These are phyloP conservation scores for Marronus borbonicus DNA, from an alignment of 2,888 invertebrate genomes.

Conservation along the genomic window DNA sequence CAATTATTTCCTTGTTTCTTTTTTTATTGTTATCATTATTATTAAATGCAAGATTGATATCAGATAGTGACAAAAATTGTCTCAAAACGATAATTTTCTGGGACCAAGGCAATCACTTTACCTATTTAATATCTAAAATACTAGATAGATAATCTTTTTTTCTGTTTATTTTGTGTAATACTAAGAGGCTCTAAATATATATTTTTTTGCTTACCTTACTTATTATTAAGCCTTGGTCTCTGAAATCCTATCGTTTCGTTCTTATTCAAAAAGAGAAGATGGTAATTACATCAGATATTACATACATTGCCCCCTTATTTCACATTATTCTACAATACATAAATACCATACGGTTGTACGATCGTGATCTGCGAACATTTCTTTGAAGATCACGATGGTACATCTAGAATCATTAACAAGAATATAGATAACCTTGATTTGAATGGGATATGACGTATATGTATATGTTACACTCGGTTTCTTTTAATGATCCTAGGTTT, in stretches of 20 bases:
- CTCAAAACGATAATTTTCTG: not conserved
- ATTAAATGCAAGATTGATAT: conserved; percentile 29
- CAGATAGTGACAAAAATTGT: not conserved
- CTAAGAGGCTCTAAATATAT: conserved; percentile 19
- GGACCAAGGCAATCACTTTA: conserved; percentile 11
- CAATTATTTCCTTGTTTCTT: conserved; percentile 10
- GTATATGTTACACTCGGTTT: too few species aligned
- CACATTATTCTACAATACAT: not conserved
- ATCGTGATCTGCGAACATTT: too few species aligned
- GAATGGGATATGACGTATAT: too few species aligned
- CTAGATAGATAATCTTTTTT: not conserved
- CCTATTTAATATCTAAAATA: not conserved
- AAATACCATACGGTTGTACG: too few species aligned
- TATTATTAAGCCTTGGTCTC: conserved; percentile 18
- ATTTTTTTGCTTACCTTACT: not conserved
- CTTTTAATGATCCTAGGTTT: too few species aligned
- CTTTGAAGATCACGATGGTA: too few species aligned
- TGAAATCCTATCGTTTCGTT: conserved; percentile 7
- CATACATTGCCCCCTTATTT: conserved; percentile 4
- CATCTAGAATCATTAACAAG: too few species aligned
- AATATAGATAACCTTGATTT: too few species aligned
- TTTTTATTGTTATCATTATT: conserved; percentile 9
- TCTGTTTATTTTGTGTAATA: not conserved
- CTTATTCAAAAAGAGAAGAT: conserved; percentile 8
- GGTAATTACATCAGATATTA: conserved; percentile 41